A percentile compares a stretch with the other conserved stretches of the same genome.
Conservation (phyloP, 2,797 vertebrate genomes). For the Lophotriccus pileatus region DNA sequence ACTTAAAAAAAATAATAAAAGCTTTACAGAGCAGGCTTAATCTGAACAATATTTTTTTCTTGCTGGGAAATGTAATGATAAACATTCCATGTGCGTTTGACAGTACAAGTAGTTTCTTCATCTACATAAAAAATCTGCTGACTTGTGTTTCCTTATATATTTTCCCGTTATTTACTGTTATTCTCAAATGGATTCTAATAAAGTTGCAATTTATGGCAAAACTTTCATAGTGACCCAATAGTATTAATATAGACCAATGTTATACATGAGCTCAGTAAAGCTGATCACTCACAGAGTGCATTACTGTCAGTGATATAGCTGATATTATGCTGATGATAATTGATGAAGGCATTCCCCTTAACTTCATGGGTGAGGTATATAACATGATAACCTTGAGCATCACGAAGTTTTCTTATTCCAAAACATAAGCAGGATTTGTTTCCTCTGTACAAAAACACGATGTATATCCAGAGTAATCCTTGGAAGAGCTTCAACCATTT, state of each 20-base stretch:
- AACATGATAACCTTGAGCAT: not conserved
- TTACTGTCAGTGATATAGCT: not conserved
- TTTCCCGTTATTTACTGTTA: not conserved
- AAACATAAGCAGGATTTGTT: not conserved
- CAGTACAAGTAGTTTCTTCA: not conserved
- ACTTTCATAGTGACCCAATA: not conserved
- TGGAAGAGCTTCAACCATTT: not conserved
- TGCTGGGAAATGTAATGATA: not conserved
- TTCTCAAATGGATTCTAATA: not conserved
- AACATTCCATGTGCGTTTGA: not conserved
- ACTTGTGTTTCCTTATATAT: not conserved
- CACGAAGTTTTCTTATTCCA: not conserved
- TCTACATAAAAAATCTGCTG: conserved; percentile 28
- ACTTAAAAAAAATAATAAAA: conserved; percentile 30
- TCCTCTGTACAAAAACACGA: not conserved
- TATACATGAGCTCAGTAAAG: not conserved
- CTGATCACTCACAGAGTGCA: not conserved
- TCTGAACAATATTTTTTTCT: not conserved
- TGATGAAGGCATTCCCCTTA: not conserved
- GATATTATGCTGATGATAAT: not conserved
- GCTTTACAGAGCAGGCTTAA: not conserved
- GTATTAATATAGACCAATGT: not conserved
- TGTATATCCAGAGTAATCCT: not conserved
- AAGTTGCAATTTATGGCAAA: not conserved
- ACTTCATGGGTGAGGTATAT: not conserved